Conservation (phyloP, 2,888 invertebrate species). For the Lasioglossum lativentre region DNA sequence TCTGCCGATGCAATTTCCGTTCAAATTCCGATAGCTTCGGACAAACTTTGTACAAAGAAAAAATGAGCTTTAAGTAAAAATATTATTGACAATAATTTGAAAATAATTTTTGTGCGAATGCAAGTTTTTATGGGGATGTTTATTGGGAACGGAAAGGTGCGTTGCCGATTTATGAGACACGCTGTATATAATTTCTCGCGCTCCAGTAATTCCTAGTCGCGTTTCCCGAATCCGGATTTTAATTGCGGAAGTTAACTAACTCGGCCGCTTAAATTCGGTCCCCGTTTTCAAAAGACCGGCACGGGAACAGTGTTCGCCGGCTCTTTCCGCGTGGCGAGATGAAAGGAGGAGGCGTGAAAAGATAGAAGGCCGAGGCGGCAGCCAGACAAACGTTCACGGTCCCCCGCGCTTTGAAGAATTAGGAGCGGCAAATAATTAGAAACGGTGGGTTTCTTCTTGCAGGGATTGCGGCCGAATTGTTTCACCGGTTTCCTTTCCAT, state of each 20-base stretch:
- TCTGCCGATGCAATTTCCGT: neutral
- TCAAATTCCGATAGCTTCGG: neutral
- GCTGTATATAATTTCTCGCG: neutral
- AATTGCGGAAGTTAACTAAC: slow-evolving; percentile 21
- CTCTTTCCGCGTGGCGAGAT: neutral
- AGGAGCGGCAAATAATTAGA: slow-evolving; percentile 14
- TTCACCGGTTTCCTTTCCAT: neutral
- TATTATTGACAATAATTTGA: too few species aligned
- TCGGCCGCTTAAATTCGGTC: slow-evolving; percentile 10
- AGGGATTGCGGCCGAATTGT: neutral
- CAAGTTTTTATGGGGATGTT: neutral
- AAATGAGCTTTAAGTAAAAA: neutral
- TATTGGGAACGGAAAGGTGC: neutral
- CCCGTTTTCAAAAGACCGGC: slow-evolving; percentile 28
- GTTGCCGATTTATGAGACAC: neutral
- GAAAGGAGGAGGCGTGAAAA: slow-evolving; percentile 10
- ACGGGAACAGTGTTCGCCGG: neutral
- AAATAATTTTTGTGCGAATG: neutral
- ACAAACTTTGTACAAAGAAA: neutral
- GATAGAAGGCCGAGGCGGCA: neutral
- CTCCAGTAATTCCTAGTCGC: neutral
- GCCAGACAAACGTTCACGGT: neutral
- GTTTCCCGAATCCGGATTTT: slow-evolving; percentile 30
- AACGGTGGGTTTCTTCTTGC: neutral
- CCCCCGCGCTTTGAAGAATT: slow-evolving; percentile 9